Percentiles rank a stretch among this genome's conserved stretches.
Evolutionary conservation across 2,113 vertebrate species (phyloP).

Genomic region (Amia ocellicauda): DNA sequence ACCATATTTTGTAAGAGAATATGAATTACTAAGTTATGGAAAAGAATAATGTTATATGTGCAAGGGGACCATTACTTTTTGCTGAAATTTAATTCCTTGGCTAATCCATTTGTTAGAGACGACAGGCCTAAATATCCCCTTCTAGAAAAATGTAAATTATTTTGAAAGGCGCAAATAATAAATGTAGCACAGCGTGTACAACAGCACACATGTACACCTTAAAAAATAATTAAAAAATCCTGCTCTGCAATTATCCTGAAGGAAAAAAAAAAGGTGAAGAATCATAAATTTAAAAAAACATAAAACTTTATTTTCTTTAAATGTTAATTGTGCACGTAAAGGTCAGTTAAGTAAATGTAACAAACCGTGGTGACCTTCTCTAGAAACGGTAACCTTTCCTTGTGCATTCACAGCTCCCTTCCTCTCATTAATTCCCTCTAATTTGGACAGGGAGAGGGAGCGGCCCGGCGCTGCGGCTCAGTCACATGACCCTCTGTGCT

Average conservation of each 20-base stretch:
- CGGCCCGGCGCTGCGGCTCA: slow-evolving; percentile 19
- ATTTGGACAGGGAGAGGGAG: slow-evolving; percentile 38
- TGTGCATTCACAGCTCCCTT: slow-evolving; percentile 49
- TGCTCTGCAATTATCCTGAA: slow-evolving; percentile 28
- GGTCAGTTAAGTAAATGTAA: slow-evolving; percentile 74
- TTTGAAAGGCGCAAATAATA: no score
- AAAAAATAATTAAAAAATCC: neutral
- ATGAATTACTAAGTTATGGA: no score
- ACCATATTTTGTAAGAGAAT: no score
- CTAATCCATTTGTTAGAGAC: no score
- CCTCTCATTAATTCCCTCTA: slow-evolving; percentile 59
- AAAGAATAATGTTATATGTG: no score
- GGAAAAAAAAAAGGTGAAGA: slow-evolving; percentile 32
- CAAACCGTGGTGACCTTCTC: slow-evolving; percentile 56
- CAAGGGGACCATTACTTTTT: no score
- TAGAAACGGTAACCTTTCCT: slow-evolving; percentile 65
- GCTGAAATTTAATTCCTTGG: no score
- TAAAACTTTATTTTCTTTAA: slow-evolving; percentile 71
- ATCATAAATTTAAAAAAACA: slow-evolving; percentile 37
- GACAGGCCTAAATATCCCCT: no score
- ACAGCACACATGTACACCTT: slow-evolving; percentile 4
- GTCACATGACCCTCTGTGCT: slow-evolving; percentile 36
- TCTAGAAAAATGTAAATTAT: no score
- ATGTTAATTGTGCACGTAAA: slow-evolving; percentile 82
- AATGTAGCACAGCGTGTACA: neutral